These are phyloP conservation scores for Riparia riparia DNA, from an alignment of 2,113 vertebrate genomes.

Conservation along the genomic window DNA sequence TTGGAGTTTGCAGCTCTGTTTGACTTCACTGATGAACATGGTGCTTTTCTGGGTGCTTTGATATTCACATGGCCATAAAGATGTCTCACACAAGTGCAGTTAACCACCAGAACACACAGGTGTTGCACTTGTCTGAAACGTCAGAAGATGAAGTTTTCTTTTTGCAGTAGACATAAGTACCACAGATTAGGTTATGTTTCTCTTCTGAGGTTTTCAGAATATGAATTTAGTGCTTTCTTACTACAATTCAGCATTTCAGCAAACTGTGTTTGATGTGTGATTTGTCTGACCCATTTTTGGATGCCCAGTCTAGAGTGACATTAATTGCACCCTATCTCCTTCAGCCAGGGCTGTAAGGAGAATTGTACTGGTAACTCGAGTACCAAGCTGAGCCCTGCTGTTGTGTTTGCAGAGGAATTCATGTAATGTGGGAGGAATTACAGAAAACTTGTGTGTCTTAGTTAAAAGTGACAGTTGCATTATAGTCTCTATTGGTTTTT, in stretches of 20 bases:
- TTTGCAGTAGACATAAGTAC: neutral
- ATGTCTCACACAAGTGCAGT: neutral
- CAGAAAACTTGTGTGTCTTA: neutral
- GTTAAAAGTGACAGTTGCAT: neutral
- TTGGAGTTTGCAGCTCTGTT: neutral
- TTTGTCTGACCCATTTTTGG: neutral
- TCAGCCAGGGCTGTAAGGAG: neutral
- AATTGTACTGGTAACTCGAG: neutral
- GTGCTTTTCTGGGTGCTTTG: neutral
- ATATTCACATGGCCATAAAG: neutral
- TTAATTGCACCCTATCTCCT: neutral
- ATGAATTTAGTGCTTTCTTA: neutral
- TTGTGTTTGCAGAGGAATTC: neutral
- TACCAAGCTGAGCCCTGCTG: neutral
- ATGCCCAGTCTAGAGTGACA: neutral
- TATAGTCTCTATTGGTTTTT: neutral
- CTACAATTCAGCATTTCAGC: neutral
- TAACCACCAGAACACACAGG: neutral
- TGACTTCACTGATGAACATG: neutral
- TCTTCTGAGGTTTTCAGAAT: neutral
- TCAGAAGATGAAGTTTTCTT: neutral
- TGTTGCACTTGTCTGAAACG: neutral
- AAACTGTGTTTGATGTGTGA: neutral
- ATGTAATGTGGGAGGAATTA: neutral
- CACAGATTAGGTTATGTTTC: neutral